Conservation (phyloP, 2,888 invertebrate species). For the Lampropteryx suffumata region DNA sequence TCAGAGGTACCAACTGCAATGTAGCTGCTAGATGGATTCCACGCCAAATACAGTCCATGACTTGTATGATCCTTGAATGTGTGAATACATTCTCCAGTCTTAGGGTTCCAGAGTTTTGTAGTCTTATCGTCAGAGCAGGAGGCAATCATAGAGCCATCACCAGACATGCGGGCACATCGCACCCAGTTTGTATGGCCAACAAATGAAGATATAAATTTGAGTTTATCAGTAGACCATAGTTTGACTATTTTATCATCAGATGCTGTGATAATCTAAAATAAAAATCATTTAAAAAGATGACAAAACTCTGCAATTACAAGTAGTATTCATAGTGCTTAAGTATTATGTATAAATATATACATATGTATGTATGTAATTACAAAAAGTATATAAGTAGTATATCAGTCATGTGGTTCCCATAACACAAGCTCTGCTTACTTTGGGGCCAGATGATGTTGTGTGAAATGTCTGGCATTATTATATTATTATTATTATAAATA, state of each 20-base stretch:
- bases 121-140: constrained; percentile 95
- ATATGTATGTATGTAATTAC: too few relatives aligned
- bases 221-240: constrained; percentile 87
- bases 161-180: constrained; percentile 89
- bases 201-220: constrained; percentile 88
- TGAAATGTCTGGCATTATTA: too few relatives aligned
- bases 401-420: too few relatives aligned
- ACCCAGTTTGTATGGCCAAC: constrained; percentile 93
- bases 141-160: constrained; percentile 89
- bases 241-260: constrained; percentile 93
- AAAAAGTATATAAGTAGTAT: too few relatives aligned
- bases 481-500: too few relatives aligned
- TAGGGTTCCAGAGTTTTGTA: constrained; percentile 89
- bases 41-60: constrained; percentile 86
- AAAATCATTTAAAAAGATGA: too few relatives aligned
- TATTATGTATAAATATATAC: too few relatives aligned
- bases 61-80: constrained; percentile 88
- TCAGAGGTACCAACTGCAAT: constrained; percentile 89
- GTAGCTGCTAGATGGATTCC: constrained; percentile 91
- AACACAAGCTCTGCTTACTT: too few relatives aligned
- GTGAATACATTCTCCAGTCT: constrained; percentile 87
- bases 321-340: too few relatives aligned
- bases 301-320: too few relatives aligned
- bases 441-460: too few relatives aligned
- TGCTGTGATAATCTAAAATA: constrained; percentile 86